Base-by-base conservation (phyloP, 2,888 invertebrate species). In the Lagria hirta region DNA sequence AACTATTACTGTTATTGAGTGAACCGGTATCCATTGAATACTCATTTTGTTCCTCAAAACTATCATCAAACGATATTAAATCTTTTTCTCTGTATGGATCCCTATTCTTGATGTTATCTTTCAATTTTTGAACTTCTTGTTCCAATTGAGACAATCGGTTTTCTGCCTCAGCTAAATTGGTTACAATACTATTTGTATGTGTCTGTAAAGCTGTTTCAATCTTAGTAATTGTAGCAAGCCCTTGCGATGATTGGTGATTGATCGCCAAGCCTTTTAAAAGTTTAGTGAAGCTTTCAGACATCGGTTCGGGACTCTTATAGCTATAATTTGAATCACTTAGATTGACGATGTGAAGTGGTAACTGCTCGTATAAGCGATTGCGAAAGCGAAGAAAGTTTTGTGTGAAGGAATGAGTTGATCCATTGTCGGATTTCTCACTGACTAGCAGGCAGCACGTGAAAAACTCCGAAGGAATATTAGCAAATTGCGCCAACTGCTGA, bases 381-480 rank as follows among this genome's bases (percentile, higher is more conserved):
- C 74, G 76, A 17, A 78, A 77, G 62, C 79, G 77, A 18, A 81
- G 71, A 66, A 84, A 81, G 45, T 78, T 76, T 54, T 84, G 83
- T 32, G 76, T 75, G 54, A 78, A 81, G 43, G 78, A 75, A 58
- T 82, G 81, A 0, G 82, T 83, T 3, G 82, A 78, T 34, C 70
- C 72, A 28, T 71, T 70, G 2, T 73, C 68, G 26, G 79, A 77
- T 6, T 59, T 63, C 54, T 78, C 76, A 34, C 75, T 75, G 17
- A 76, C 79, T 27, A 84, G 64, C 57, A 81, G 73, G 60, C 83
- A 83, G 35, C 77, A 77, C 3, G 80, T 74, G 71, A 85, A 84
- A 48, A 75, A 73, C 57, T 82, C 79, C 28, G 72, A 73, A 48
- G 75, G 72, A 29, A 75, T 72, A 54, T 73, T 71, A 63, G 84